Base-by-base conservation (phyloP, 1,140 invertebrate species). In the Cotesia typhae region DNA sequence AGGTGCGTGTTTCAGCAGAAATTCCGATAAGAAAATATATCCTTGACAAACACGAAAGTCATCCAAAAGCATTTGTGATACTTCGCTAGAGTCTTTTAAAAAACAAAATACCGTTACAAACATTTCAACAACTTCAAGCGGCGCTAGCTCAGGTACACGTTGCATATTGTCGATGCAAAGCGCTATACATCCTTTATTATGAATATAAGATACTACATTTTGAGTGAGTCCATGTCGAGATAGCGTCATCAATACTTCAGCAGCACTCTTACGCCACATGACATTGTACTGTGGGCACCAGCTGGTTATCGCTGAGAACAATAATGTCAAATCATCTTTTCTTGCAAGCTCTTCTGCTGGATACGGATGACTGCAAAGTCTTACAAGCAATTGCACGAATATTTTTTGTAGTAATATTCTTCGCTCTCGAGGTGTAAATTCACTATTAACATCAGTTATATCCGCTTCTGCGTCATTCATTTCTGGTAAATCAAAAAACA, bases 31-130 rank as follows among this genome's bases (percentile, higher is more conserved):
- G 85, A 98, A 98, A 61, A 93, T 89, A 87, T 99, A 99, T 75
- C 98, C 98, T 83, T 98, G 95, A 80, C 94, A 95, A 70, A 94
- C 91, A 74, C 94, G 91, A 88, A 99, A 99, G 87, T 99, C 98
- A 84, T 99, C 98, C 75, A 99, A 84, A 74, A 99, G 88, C 76
- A 93, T 92, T 86, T 97, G 95, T 72, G 96, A 97, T 67, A 98
- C 94, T 85, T 98, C 96, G 87, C 96, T 96, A n/a, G 97, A 99
- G 84, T 99, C 97, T 89, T 98, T 98, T 64, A 99, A 89, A 85
- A 99, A 98, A 89, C 97, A 98, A 88, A 99, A 98, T 38, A 99
- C 93, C 10, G 96, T 97, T 41, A 98, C 95, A 88, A 99, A 97
- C 96, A 99, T 98, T 88, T 99, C 96, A 10, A 98, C 95, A 74